phyloP scores from a whole-genome alignment of 2,113 vertebrate species.

The Paradisaea rubra region DNA sequence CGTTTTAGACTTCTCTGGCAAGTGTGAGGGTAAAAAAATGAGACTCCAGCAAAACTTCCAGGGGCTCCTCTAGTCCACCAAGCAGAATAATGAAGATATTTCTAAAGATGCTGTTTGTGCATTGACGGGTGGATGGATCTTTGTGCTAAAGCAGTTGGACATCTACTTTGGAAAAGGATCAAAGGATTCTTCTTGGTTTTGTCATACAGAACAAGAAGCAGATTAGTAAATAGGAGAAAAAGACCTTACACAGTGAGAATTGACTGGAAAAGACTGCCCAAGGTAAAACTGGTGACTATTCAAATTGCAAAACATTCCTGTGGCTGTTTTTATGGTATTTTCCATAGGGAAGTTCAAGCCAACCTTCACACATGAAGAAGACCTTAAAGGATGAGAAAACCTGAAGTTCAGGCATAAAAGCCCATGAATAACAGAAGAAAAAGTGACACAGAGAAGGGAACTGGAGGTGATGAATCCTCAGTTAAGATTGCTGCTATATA shows the following conservation, averaged over 20 bases:
- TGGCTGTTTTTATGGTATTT: neutral
- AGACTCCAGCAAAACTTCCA: neutral
- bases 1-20: neutral
- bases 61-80: neutral
- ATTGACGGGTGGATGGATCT: neutral
- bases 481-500: neutral
- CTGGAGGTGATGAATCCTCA: neutral
- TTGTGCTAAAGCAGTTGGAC: neutral
- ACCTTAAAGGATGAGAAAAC: neutral
- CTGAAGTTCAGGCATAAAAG: neutral
- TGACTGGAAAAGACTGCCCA: neutral
- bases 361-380: neutral
- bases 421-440: neutral
- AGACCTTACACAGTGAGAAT: neutral
- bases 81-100: neutral
- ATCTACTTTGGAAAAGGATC: neutral
- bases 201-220: neutral
- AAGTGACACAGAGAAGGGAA: neutral
- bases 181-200: neutral
- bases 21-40: neutral
- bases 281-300: neutral
- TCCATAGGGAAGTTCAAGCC: neutral
- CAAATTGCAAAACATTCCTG: neutral
- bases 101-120: neutral
- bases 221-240: neutral